phyloP scores from a whole-genome alignment of 2,797 vertebrate species.

The Anabacerthia variegaticeps region DNA sequence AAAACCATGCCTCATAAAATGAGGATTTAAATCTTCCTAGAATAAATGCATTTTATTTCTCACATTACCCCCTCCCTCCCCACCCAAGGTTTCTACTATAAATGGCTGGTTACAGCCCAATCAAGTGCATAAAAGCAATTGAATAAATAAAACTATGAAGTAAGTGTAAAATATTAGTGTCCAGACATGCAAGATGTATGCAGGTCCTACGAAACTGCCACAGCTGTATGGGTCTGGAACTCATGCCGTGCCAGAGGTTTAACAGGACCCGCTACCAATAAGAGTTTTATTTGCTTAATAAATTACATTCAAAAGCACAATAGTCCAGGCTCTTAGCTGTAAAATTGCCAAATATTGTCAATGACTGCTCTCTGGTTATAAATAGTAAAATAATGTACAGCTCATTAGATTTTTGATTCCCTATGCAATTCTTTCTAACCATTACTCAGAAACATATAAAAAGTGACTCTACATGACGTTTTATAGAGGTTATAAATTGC shows the following conservation, averaged over 20 bases:
- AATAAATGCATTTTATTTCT: conserved; percentile 74
- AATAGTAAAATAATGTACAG: conserved; percentile 82
- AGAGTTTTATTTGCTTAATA: conserved; percentile 85
- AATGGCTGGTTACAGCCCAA: conserved; percentile 75
- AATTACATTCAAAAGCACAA: conserved; percentile 86
- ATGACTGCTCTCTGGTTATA: conserved; percentile 79
- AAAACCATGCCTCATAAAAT: conserved; percentile 69
- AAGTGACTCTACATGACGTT: conserved; percentile 77
- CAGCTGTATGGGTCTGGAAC: conserved; percentile 72
- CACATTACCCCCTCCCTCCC: conserved; percentile 18
- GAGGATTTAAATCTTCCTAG: conserved; percentile 71
- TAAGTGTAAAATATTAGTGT: conserved; percentile 85
- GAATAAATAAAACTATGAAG: conserved; percentile 82
- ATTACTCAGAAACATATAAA: conserved; percentile 83
- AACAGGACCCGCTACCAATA: conserved; percentile 78
- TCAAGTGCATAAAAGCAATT: conserved; percentile 75
- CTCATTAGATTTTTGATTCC: conserved; percentile 82
- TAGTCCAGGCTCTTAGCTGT: conserved; percentile 77
- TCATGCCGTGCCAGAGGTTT: conserved; percentile 71
- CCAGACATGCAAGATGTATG: conserved; percentile 76
- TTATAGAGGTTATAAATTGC: conserved; percentile 84
- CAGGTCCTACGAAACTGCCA: conserved; percentile 73
- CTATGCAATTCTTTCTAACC: conserved; percentile 77
- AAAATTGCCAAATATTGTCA: conserved; percentile 85
- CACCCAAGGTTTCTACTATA: conserved; percentile 66